Evolutionary conservation across 1,140 invertebrate genomes (phyloP).

Genomic region (Calliphora vicina): DNA sequence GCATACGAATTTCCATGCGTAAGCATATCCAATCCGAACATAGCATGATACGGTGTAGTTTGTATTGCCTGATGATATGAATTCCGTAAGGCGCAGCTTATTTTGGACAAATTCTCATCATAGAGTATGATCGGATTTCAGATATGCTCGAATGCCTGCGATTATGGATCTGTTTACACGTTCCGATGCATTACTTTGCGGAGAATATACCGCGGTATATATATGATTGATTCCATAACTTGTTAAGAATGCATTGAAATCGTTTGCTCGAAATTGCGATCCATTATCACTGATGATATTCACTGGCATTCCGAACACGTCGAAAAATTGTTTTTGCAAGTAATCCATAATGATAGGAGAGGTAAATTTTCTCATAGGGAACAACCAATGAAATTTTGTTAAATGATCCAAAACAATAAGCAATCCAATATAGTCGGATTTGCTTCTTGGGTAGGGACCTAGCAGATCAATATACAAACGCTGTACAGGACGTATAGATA

Average conservation of each 20-base stretch:
- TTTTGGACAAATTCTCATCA: conserved; percentile 42
- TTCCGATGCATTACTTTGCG: conserved; percentile 35
- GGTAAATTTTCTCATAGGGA: neutral
- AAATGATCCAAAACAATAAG: conserved; percentile 10
- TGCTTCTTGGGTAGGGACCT: conserved; percentile 12
- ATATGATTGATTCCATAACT: neutral
- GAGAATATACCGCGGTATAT: conserved; percentile 7
- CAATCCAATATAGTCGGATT: neutral
- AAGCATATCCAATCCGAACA: neutral
- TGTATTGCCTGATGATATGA: conserved; percentile 26
- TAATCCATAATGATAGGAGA: neutral
- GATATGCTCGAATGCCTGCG: conserved; percentile 25
- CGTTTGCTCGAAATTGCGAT: neutral
- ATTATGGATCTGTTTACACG: conserved; percentile 29
- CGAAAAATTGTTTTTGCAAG: neutral
- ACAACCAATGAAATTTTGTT: neutral
- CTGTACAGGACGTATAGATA: neutral
- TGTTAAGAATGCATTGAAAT: neutral
- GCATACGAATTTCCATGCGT: neutral
- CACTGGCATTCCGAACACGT: neutral
- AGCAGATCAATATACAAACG: neutral
- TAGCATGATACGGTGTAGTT: neutral
- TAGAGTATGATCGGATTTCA: conserved; percentile 37
- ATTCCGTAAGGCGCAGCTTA: conserved; percentile 35
- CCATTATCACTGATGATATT: conserved; percentile 20